Conservation (phyloP, 2,888 invertebrate species). For the Caenorhabditis sulstoni region DNA sequence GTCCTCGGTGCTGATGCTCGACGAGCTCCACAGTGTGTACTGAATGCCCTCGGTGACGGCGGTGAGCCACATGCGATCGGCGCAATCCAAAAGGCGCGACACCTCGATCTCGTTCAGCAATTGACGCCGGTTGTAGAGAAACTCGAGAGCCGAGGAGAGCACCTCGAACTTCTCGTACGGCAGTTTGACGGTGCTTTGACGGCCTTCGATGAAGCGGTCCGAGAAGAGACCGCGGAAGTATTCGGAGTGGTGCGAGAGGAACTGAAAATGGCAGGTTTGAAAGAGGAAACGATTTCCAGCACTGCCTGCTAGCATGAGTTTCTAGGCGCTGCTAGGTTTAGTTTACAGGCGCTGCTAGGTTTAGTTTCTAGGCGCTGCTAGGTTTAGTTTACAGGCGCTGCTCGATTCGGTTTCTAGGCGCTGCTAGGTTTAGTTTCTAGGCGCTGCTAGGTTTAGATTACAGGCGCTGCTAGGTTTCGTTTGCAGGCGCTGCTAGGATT, state of each 20-base stretch:
- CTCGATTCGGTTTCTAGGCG: too few species aligned
- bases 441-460: too few species aligned
- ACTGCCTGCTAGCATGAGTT: too few species aligned
- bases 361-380: too few species aligned
- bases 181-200: not conserved
- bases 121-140: conserved; percentile 27
- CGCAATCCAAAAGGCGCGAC: conserved; percentile 14
- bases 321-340: too few species aligned
- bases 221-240: conserved; percentile 40
- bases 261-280: conserved; percentile 5
- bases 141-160: not conserved
- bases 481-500: too few species aligned
- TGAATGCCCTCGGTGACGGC: conserved; percentile 20
- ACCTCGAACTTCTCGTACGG: not conserved
- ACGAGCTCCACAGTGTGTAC: conserved; percentile 12
- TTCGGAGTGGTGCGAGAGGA: conserved; percentile 35
- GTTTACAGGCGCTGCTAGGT: too few species aligned
- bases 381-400: too few species aligned
- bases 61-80: conserved; percentile 24
- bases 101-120: conserved; percentile 4
- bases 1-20: conserved; percentile 18
- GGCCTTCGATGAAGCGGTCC: conserved; percentile 25
- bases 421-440: too few species aligned
- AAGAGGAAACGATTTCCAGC: too few species aligned
- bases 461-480: too few species aligned